phyloP scores from a whole-genome alignment of 2,797 vertebrate species.

The Columba guinea region DNA sequence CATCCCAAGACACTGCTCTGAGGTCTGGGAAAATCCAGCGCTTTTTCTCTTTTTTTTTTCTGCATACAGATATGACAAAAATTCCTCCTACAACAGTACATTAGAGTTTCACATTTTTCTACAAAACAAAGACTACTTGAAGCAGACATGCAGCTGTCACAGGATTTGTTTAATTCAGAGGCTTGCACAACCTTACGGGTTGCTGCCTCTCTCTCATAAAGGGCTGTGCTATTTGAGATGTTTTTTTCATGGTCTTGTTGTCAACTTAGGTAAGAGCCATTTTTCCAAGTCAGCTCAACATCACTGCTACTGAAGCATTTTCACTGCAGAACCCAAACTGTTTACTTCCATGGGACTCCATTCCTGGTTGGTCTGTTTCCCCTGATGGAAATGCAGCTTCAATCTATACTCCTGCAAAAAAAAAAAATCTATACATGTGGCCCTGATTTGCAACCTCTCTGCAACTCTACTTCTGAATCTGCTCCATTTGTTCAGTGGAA shows the following conservation, averaged over 20 bases:
- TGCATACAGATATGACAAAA: neutral
- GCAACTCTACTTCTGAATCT: conserved; percentile 25
- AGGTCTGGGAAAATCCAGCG: neutral
- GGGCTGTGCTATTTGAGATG: neutral
- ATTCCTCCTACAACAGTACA: neutral
- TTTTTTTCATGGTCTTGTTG: neutral
- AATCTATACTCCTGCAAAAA: conserved; percentile 12
- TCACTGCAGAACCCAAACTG: neutral
- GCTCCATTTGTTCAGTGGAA: conserved; percentile 30
- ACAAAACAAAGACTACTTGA: neutral
- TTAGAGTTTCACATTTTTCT: neutral
- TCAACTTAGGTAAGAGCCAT: neutral
- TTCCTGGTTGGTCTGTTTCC: neutral
- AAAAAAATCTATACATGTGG: conserved; percentile 13
- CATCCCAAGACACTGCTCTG: neutral
- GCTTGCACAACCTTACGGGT: neutral
- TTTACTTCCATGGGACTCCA: neutral
- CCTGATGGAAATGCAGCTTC: neutral
- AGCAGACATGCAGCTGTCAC: neutral
- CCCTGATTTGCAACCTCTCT: conserved; percentile 50
- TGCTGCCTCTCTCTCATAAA: neutral
- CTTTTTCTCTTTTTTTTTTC: neutral
- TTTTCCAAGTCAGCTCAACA: neutral
- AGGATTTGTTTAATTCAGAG: neutral
- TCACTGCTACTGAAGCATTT: neutral